Base-by-base conservation (phyloP, 92 coral and sea anemone genomes). In the Porites rus region DNA sequence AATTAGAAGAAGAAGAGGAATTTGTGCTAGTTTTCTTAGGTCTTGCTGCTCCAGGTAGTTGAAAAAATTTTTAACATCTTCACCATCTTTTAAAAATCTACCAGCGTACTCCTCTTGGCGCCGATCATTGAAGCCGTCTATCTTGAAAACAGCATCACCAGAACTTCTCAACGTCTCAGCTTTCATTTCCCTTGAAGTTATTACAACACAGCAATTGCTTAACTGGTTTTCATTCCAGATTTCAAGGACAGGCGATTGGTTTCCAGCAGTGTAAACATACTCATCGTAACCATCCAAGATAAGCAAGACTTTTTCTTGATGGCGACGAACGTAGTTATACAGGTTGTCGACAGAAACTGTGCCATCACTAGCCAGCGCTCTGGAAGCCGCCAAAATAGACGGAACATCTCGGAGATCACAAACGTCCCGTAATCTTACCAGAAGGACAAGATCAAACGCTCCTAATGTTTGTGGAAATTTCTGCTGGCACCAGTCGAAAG, bases 241-340 rank as follows among this genome's bases (percentile, higher is more conserved):
- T 8, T 22, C 80, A 54, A 3, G 67, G 2, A 76, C 51, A 28
- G 46, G 80, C 6, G 80, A 76, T 56, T 58, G 79, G 6, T 25
- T 43, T 76, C 46, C 51, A 6, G 80, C 11, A 63, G 8, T 54
- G 65, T 54, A 54, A 38, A 38, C 5, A 38, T 38, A 54, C 20
- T 76, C 80, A 76, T 76, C 80, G 24, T 76, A 76, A 10, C 65
- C 80, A 76, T 76, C 80, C 51, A 76, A 54, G 25, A 76, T 58
- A 6, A 54, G 65, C 0, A 76, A 28, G 46, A 76, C 67, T 18
- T 76, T 58, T 22, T 76, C 80, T 60, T 76, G 80, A 76, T 76
- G 61, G 16, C 16, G 13, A 18, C 13, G 22, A 1, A 76, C 61
- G 80, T 25, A 76, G 14, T 58, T 6, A 24, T 25, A 76, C 13